Evolutionary conservation across 2,888 invertebrate species (phyloP).

Genomic region (Leucoptera coffeella): DNA sequence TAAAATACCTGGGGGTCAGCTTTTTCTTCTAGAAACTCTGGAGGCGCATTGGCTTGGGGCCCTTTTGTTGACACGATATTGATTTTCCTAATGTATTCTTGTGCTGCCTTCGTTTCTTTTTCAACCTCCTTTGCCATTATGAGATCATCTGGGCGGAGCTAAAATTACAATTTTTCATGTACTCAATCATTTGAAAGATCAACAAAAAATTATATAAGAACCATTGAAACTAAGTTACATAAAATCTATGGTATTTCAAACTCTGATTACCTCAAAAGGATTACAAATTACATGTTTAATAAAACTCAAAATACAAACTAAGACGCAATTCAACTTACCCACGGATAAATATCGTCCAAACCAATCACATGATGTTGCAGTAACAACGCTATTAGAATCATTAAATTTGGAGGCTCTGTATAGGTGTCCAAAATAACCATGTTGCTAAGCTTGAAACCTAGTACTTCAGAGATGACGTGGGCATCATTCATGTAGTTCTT

Average conservation of each 20-base stretch:
- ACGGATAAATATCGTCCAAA: conserved; percentile 83
- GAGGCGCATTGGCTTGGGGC: conserved; percentile 68
- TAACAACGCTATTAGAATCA: conserved; percentile 83
- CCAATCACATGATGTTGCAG: conserved; percentile 82
- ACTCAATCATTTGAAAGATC: too few species aligned
- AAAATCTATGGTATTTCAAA: too few species aligned
- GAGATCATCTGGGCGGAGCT: conserved; percentile 82
- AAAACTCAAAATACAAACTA: too few species aligned
- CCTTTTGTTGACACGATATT: conserved; percentile 77
- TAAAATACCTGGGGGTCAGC: conserved; percentile 55
- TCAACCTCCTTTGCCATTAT: conserved; percentile 76
- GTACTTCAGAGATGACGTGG: conserved; percentile 80
- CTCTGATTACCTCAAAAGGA: too few species aligned
- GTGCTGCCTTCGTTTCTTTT: conserved; percentile 73
- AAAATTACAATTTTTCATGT: too few species aligned
- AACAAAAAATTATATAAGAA: too few species aligned
- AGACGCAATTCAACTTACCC: conserved; percentile 71
- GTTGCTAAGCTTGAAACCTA: conserved; percentile 87
- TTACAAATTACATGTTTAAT: too few species aligned
- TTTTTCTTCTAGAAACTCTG: conserved; percentile 58
- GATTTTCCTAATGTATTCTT: conserved; percentile 82
- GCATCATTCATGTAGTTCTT: conserved; percentile 82
- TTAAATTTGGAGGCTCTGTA: conserved; percentile 75
- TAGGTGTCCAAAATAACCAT: conserved; percentile 51
- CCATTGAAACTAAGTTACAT: too few species aligned